phyloP scores from a whole-genome alignment of 2,113 vertebrate genomes.

The Myiozetetes cayanensis region DNA sequence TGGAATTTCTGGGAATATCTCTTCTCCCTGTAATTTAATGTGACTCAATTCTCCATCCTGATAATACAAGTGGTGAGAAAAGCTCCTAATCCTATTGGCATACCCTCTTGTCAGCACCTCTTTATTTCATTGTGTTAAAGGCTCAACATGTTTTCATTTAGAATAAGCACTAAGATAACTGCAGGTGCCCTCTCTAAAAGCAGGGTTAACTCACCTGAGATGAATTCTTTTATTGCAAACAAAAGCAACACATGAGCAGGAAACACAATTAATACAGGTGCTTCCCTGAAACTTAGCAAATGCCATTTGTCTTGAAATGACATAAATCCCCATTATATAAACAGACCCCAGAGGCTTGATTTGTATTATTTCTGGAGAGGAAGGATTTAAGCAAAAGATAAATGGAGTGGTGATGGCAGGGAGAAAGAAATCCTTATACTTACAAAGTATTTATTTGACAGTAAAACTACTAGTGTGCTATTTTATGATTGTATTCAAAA shows the following conservation, averaged over 20 bases:
- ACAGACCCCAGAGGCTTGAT: conserved; percentile 62
- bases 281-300: conserved; percentile 74
- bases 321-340: conserved; percentile 67
- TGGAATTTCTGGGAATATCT: conserved; percentile 81
- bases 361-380: conserved; percentile 60
- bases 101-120: conserved; percentile 81
- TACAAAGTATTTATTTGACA: conserved; percentile 46
- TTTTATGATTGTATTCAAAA: conserved; percentile 21
- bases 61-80: conserved; percentile 77
- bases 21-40: conserved; percentile 80
- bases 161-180: conserved; percentile 76
- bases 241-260: conserved; percentile 77
- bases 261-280: conserved; percentile 85
- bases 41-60: conserved; percentile 75
- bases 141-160: conserved; percentile 84
- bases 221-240: conserved; percentile 79
- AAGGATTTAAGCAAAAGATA: conserved; percentile 67
- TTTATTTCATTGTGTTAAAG: conserved; percentile 81
- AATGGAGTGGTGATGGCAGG: not conserved
- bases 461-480: not conserved
- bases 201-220: conserved; percentile 85
- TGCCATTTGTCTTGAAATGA: conserved; percentile 68
- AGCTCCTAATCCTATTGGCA: conserved; percentile 79
- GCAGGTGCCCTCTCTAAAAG: conserved; percentile 82
- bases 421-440: conserved; percentile 35